Percentiles rank a stretch among this genome's conserved stretches.
These are phyloP conservation scores for Anticlea derivata DNA, from an alignment of 2,888 invertebrate species.

Conservation along the genomic window DNA sequence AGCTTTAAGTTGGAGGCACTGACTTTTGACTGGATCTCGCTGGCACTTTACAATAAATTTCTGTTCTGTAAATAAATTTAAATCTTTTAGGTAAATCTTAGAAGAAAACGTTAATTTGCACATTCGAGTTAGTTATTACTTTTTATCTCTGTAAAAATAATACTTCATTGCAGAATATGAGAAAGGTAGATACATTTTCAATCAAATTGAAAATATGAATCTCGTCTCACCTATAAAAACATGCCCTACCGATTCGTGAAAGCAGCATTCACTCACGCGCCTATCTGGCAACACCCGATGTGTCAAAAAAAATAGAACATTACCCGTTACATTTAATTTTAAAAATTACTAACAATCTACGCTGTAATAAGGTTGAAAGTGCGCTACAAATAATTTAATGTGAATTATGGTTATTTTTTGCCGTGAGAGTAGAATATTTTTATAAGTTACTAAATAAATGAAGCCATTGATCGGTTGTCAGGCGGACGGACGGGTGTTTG, in stretches of 20 bases:
- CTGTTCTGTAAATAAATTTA: no score
- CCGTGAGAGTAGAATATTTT: constrained; percentile 59
- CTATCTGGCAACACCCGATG: constrained; percentile 39
- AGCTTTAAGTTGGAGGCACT: no score
- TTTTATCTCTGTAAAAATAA: no score
- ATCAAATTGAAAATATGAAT: no score
- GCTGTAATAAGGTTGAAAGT: constrained; percentile 47
- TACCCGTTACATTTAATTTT: constrained; percentile 32
- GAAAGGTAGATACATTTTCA: no score
- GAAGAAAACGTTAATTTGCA: no score
- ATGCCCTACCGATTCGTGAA: constrained; percentile 32
- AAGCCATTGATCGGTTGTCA: constrained; percentile 75
- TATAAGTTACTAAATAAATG: constrained; percentile 79
- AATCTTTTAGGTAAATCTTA: no score
- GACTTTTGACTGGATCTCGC: no score
- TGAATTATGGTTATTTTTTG: constrained; percentile 39
- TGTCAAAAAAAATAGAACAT: constrained; percentile 36
- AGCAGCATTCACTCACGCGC: constrained; percentile 46
- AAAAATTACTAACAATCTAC: background rate
- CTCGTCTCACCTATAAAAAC: constrained; percentile 55
- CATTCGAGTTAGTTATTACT: no score
- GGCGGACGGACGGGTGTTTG: constrained; percentile 62
- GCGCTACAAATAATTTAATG: constrained; percentile 25
- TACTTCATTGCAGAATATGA: no score
- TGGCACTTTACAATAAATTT: no score